These are phyloP conservation scores for Mystacornis crossleyi DNA, from an alignment of 2,113 vertebrate species.

Conservation along the genomic window DNA sequence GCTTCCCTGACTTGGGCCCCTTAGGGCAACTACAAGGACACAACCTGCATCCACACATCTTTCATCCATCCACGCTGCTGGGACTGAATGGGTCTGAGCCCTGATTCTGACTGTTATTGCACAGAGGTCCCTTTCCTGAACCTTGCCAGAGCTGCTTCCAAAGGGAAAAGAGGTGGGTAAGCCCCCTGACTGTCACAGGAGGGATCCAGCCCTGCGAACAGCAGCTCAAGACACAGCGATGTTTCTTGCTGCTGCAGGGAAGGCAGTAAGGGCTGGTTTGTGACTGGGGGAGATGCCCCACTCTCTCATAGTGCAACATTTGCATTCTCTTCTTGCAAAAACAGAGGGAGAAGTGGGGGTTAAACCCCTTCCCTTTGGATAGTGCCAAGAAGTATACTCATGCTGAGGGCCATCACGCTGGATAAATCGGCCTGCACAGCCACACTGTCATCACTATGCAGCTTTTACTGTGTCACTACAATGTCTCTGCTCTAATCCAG, in stretches of 20 bases:
- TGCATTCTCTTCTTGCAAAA: neutral
- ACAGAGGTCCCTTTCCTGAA: conserved; percentile 20
- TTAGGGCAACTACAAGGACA: neutral
- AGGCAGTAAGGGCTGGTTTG: neutral
- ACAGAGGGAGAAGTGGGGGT: neutral
- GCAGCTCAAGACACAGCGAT: fast-evolving
- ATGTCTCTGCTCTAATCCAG: neutral
- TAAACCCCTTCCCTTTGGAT: neutral
- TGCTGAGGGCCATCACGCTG: neutral
- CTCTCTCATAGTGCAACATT: neutral
- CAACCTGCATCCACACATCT: neutral
- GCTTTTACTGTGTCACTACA: neutral
- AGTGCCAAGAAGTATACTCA: neutral
- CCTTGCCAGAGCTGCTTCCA: neutral
- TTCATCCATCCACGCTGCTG: neutral
- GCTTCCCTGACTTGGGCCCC: neutral
- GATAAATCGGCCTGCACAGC: fast-evolving
- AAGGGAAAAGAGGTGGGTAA: neutral
- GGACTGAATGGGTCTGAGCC: neutral
- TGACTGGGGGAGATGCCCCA: neutral
- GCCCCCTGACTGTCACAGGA: neutral
- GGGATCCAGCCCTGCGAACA: neutral
- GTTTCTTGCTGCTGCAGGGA: neutral
- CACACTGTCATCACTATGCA: fast-evolving
- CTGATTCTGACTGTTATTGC: conserved; percentile 28